These are phyloP conservation scores for Sitta europaea DNA, from an alignment of 2,113 vertebrate genomes.

Conservation along the genomic window DNA sequence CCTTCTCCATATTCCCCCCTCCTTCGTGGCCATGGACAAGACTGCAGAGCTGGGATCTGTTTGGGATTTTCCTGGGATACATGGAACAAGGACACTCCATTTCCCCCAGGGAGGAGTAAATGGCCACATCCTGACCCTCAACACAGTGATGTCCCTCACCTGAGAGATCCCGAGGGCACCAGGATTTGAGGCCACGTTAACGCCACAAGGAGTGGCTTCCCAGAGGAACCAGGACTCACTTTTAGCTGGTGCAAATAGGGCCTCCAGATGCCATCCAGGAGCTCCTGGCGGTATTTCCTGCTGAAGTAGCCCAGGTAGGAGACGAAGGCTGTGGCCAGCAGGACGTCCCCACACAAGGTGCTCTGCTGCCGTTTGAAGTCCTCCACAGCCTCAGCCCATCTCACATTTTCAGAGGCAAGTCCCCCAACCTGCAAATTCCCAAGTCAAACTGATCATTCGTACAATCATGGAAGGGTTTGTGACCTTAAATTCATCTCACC, in stretches of 20 bases:
- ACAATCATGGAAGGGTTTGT: neutral
- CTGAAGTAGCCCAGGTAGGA: slow-evolving; percentile 97
- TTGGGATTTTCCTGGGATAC: neutral
- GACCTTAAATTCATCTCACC: fast-evolving
- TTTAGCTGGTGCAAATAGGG: slow-evolving; percentile 83
- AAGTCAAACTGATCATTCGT: neutral
- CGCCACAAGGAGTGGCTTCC: neutral
- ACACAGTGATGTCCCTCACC: neutral
- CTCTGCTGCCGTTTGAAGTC: slow-evolving; percentile 82
- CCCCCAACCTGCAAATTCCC: slow-evolving; percentile 82
- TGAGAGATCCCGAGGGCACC: neutral
- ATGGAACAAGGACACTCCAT: neutral
- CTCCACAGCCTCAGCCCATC: slow-evolving; percentile 87
- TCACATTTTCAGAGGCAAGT: slow-evolving; percentile 87
- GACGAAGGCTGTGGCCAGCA: slow-evolving; percentile 87
- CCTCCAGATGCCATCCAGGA: slow-evolving; percentile 86
- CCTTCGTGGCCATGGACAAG: neutral
- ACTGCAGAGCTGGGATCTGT: neutral
- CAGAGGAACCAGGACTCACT: slow-evolving; percentile 55
- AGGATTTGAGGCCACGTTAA: neutral
- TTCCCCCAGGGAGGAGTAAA: neutral
- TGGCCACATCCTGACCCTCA: fast-evolving
- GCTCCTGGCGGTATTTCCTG: slow-evolving; percentile 83
- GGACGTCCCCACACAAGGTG: slow-evolving; percentile 89
- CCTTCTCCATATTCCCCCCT: neutral